Evolutionary conservation across 2,797 vertebrate species (phyloP).

Genomic region (Streptopelia turtur): DNA sequence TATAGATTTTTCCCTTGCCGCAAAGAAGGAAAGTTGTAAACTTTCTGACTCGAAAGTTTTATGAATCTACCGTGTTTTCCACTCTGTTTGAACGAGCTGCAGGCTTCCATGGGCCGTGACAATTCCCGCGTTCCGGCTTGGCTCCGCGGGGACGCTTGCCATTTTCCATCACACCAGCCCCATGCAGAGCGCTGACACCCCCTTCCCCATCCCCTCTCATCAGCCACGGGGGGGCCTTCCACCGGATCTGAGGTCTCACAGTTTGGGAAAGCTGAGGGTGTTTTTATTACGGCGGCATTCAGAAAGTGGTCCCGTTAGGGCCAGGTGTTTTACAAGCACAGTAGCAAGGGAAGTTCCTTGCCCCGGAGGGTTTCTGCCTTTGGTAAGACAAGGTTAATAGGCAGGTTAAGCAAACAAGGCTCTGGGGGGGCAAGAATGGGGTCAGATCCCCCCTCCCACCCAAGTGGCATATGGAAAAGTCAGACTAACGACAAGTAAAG

Average conservation of each 20-base stretch:
- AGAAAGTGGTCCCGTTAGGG: not conserved
- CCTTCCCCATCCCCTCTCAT: not conserved
- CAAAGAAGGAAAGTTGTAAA: conserved; percentile 34
- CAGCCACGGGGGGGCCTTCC: not conserved
- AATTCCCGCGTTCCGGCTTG: not conserved
- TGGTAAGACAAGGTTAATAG: conserved; percentile 45
- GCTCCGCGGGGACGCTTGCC: not conserved
- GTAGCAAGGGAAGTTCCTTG: conserved; percentile 29
- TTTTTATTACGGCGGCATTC: not conserved
- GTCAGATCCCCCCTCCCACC: not conserved
- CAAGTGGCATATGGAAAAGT: not conserved
- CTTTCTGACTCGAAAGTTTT: conserved; percentile 33
- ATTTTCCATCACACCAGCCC: conserved; percentile 59
- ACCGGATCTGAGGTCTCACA: not conserved
- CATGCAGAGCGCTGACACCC: not conserved
- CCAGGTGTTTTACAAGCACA: conserved; percentile 47
- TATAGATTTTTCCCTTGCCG: not conserved
- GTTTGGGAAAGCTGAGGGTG: not conserved
- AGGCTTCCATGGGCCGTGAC: conserved; percentile 34
- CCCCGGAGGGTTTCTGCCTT: conserved; percentile 33
- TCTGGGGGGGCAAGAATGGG: not conserved
- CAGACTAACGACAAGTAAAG: not conserved
- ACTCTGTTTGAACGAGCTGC: conserved; percentile 21
- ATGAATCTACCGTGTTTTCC: conserved; percentile 44
- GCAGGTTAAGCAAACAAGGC: conserved; percentile 51